phyloP scores from a whole-genome alignment of 1,140 invertebrate species.

The Protaetia brevitarsis region DNA sequence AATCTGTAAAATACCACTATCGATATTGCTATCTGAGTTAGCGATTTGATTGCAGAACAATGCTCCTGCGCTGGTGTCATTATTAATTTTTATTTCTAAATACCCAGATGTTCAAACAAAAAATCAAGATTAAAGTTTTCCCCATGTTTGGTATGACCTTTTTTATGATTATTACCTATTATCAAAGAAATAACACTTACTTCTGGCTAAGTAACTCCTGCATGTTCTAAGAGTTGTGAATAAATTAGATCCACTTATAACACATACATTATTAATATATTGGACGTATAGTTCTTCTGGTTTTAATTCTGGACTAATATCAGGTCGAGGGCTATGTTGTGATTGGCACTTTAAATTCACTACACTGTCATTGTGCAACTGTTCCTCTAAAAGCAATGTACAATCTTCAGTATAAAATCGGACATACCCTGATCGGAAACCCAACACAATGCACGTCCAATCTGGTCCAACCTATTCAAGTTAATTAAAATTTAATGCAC shows the following conservation, averaged over 20 bases:
- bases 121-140: no score
- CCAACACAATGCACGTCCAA: slow-evolving; percentile 90
- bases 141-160: no score
- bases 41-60: no score
- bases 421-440: slow-evolving; percentile 80
- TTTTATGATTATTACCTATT: no score
- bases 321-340: slow-evolving; percentile 59
- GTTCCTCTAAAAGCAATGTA: slow-evolving; percentile 75
- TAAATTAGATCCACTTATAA: slow-evolving; percentile 79
- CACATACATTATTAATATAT: slow-evolving; percentile 72
- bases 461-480: slow-evolving; percentile 67
- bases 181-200: not conserved
- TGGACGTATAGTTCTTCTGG: slow-evolving; percentile 82
- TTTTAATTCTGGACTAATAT: slow-evolving; percentile 54
- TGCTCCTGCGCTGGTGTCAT: no score
- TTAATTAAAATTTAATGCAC: slow-evolving; percentile 35
- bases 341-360: slow-evolving; percentile 79
- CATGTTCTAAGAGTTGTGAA: slow-evolving; percentile 77
- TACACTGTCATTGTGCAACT: slow-evolving; percentile 80
- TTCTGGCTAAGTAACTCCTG: slow-evolving; percentile 46
- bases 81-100: no score
- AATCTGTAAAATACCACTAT: no score
- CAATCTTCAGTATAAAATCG: slow-evolving; percentile 88
- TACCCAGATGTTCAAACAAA: no score
- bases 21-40: no score